A percentile compares a stretch with the other conserved stretches of the same genome.
phyloP scores from a whole-genome alignment of 2,113 vertebrate species.

The Delphinus delphis region DNA sequence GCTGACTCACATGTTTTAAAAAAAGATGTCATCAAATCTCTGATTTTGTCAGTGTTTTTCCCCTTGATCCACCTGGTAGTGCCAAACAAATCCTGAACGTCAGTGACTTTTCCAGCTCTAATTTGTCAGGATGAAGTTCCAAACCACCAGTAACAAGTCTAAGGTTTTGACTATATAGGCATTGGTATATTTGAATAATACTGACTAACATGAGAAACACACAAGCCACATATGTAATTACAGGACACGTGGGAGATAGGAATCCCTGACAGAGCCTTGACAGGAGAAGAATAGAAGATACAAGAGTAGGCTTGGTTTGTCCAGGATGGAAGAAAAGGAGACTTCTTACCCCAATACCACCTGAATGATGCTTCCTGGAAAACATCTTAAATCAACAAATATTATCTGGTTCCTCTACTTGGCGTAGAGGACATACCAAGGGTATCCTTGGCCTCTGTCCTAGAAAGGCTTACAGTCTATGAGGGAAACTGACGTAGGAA shows the following conservation, averaged over 20 bases:
- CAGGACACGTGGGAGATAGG: too few species aligned
- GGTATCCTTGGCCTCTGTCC: background rate
- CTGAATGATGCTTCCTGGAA: background rate
- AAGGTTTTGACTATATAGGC: background rate
- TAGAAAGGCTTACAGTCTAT: background rate
- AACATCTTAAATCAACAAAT: background rate
- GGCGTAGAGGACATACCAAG: background rate
- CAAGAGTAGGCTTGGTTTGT: background rate
- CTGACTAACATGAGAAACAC: background rate
- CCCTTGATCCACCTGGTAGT: background rate
- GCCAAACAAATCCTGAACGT: conserved; percentile 27
- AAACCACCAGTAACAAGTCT: background rate
- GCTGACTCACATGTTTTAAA: conserved; percentile 68
- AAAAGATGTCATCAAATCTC: conserved; percentile 8
- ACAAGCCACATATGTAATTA: background rate
- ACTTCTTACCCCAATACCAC: background rate
- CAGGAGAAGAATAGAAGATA: background rate
- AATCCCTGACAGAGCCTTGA: background rate
- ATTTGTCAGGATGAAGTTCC: background rate
- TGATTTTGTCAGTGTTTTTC: background rate
- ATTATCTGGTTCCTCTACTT: background rate
- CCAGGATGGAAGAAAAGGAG: background rate
- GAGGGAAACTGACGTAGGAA: background rate
- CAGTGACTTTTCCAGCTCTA: background rate
- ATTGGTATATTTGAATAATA: background rate